Conservation (phyloP, 2,888 invertebrate genomes). For the Busseola fusca region DNA sequence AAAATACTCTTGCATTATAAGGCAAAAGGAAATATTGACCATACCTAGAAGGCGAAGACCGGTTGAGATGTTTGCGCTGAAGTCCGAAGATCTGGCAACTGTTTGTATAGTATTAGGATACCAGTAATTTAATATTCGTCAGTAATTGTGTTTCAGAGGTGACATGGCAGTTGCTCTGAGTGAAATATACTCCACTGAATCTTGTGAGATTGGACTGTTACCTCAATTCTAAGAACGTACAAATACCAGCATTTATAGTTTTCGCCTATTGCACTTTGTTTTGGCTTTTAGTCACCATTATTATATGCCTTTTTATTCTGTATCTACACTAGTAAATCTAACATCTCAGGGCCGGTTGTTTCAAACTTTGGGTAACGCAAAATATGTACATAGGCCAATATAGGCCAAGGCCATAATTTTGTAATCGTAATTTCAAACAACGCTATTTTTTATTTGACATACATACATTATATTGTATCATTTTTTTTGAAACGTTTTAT, state of each 20-base stretch:
- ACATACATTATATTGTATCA: no score
- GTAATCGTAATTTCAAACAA: no score
- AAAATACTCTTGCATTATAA: neutral
- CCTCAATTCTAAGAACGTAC: neutral
- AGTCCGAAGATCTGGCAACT: neutral
- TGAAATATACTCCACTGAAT: neutral
- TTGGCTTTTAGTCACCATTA: neutral
- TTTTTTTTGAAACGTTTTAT: no score
- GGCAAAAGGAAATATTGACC: neutral
- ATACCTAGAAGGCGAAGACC: neutral
- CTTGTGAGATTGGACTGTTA: neutral
- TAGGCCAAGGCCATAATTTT: no score
- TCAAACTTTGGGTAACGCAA: no score
- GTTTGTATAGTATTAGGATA: neutral
- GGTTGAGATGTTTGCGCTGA: neutral
- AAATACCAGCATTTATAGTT: neutral
- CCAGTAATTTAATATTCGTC: conserved; percentile 28
- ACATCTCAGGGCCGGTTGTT: neutral
- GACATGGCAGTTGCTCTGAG: conserved; percentile 1
- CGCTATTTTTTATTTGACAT: no score
- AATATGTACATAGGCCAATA: no score
- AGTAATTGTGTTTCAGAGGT: conserved; percentile 17
- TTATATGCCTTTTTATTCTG: neutral
- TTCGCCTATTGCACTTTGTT: no score
- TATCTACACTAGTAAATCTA: neutral